Percentiles rank a stretch among this genome's conserved stretches.
Evolutionary conservation across 2,113 vertebrate species (phyloP).

Genomic region (Pelusios castaneus): DNA sequence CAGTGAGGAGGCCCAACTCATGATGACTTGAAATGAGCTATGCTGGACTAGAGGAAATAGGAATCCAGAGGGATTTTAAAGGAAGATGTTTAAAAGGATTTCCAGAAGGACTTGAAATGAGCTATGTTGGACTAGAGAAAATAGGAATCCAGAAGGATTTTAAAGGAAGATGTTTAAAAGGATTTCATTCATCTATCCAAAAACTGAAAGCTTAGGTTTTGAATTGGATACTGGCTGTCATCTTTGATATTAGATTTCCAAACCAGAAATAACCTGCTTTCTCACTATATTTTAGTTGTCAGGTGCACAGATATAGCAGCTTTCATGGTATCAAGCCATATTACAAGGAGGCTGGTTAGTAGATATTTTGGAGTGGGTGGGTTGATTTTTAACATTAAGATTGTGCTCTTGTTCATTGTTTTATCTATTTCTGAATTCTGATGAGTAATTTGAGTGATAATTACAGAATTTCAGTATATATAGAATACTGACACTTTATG

Average conservation of each 20-base stretch:
- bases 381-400: neutral
- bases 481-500: slow-evolving; percentile 11
- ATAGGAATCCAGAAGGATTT: neutral
- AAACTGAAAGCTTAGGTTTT: neutral
- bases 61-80: neutral
- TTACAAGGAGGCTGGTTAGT: neutral
- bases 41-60: neutral
- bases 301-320: neutral
- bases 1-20: neutral
- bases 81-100: neutral
- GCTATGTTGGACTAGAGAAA: neutral
- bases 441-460: neutral
- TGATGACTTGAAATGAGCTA: neutral
- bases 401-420: slow-evolving; percentile 1
- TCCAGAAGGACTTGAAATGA: neutral
- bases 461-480: slow-evolving; percentile 39
- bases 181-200: neutral
- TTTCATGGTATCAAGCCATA: neutral
- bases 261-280: neutral
- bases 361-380: neutral
- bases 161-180: neutral
- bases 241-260: neutral
- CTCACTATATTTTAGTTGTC: neutral
- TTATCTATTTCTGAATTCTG: slow-evolving; percentile 14
- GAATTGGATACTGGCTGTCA: neutral